Conservation (phyloP, 2,888 invertebrate species). For the Chrysolina americana region DNA sequence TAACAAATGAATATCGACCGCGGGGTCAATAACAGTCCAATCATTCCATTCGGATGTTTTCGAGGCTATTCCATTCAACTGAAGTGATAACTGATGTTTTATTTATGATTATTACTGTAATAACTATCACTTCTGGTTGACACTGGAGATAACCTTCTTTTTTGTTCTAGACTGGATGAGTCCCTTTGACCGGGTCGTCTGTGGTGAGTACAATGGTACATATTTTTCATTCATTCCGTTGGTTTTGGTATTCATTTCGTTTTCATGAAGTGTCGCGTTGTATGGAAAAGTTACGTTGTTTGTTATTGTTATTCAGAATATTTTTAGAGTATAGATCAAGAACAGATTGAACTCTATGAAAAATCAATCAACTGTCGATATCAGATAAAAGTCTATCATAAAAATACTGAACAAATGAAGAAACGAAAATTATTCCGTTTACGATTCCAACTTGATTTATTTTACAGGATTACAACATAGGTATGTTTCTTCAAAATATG, state of each 20-base stretch:
- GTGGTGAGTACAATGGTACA: conserved; percentile 93
- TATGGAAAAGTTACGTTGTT: background rate
- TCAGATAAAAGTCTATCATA: too few relatives aligned
- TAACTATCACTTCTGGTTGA: conserved; percentile 22
- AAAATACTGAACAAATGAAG: too few relatives aligned
- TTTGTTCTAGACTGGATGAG: conserved; percentile 93
- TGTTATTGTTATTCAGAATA: background rate
- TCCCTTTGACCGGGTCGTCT: conserved; percentile 94
- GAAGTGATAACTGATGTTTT: background rate
- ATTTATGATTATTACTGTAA: conserved; percentile 17
- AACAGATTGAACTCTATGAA: too few relatives aligned
- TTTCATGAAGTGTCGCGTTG: background rate
- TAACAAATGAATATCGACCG: too few relatives aligned
- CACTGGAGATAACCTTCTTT: conserved; percentile 39
- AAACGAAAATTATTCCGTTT: too few relatives aligned
- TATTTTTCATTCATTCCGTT: conserved; percentile 74
- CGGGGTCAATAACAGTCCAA: conserved; percentile 1
- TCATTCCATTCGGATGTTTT: background rate
- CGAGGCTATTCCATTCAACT: too few relatives aligned
- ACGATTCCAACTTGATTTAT: too few relatives aligned
- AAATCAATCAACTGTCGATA: too few relatives aligned
- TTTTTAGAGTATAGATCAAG: too few relatives aligned
- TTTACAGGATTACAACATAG: too few relatives aligned
- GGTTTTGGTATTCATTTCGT: conserved; percentile 43
- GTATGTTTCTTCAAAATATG: too few relatives aligned